Evolutionary conservation across 2,797 vertebrate genomes (phyloP).

Genomic region (Yasuhikotakia modesta): DNA sequence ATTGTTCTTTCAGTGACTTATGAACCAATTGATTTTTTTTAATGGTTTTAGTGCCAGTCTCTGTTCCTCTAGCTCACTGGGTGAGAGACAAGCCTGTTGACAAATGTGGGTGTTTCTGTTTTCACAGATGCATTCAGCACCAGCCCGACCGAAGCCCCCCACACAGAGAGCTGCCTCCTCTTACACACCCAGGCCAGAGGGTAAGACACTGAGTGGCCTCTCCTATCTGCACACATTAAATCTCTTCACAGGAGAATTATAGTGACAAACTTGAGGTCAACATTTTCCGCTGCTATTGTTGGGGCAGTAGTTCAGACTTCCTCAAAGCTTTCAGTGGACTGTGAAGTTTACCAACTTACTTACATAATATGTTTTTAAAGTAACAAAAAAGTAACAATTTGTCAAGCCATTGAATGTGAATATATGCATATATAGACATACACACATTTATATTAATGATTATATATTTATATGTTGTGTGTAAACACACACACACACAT

Average conservation of each 20-base stretch:
- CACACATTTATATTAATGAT: too few species aligned
- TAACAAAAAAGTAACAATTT: too few species aligned
- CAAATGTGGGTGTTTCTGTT: conserved; percentile 10
- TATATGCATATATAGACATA: too few species aligned
- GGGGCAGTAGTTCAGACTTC: background rate
- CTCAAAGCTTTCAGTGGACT: too few species aligned
- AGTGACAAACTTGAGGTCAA: conserved; percentile 20
- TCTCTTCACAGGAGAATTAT: conserved; percentile 5
- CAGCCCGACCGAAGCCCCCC: conserved; percentile 60
- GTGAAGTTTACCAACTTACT: too few species aligned
- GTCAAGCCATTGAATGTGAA: too few species aligned
- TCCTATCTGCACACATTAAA: background rate
- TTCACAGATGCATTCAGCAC: conserved; percentile 49
- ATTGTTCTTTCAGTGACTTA: background rate
- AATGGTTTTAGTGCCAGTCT: conserved; percentile 27
- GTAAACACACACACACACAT: too few species aligned
- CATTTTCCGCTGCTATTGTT: background rate
- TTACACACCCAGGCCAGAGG: conserved; percentile 42
- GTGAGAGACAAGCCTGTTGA: conserved; percentile 19
- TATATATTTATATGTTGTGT: too few species aligned
- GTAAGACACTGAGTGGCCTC: conserved; percentile 31
- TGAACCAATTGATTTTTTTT: background rate
- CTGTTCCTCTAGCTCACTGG: background rate
- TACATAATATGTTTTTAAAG: too few species aligned
- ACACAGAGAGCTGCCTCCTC: conserved; percentile 22